Conservation (phyloP, 2,113 vertebrate species). For the Coturnix japonica region DNA sequence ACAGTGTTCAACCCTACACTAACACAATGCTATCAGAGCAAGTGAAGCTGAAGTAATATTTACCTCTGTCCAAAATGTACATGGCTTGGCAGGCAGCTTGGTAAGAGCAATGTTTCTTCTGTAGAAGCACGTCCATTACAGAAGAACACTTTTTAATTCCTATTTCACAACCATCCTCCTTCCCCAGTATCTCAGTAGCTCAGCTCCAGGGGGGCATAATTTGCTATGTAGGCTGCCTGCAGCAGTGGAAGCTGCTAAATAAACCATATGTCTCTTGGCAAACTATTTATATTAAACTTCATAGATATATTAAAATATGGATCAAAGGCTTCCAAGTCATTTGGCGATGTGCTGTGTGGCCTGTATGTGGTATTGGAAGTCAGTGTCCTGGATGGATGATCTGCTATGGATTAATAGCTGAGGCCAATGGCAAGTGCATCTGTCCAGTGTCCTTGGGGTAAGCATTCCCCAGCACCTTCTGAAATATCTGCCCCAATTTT, state of each 20-base stretch:
- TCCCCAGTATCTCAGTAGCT: not conserved
- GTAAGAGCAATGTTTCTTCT: not conserved
- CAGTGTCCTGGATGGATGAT: not conserved
- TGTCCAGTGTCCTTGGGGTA: rapidly evolving
- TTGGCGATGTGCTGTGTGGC: no score
- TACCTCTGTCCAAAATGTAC: not conserved
- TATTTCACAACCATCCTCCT: not conserved
- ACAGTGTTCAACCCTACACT: not conserved
- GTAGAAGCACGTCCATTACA: no score
- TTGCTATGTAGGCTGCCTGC: not conserved
- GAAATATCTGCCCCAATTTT: not conserved
- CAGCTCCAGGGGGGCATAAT: not conserved
- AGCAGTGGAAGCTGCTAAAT: not conserved
- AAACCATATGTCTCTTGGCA: not conserved
- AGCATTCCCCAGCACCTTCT: not conserved
- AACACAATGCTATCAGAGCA: not conserved
- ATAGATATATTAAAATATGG: not conserved
- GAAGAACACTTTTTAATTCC: not conserved
- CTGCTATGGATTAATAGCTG: not conserved
- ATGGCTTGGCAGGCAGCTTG: not conserved
- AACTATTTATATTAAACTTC: not conserved
- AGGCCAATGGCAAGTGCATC: not conserved
- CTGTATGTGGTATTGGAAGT: not conserved
- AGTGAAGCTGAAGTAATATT: not conserved
- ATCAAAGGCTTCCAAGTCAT: not conserved